phyloP scores from a whole-genome alignment of 2,797 vertebrate species.

The Netta rufina region DNA sequence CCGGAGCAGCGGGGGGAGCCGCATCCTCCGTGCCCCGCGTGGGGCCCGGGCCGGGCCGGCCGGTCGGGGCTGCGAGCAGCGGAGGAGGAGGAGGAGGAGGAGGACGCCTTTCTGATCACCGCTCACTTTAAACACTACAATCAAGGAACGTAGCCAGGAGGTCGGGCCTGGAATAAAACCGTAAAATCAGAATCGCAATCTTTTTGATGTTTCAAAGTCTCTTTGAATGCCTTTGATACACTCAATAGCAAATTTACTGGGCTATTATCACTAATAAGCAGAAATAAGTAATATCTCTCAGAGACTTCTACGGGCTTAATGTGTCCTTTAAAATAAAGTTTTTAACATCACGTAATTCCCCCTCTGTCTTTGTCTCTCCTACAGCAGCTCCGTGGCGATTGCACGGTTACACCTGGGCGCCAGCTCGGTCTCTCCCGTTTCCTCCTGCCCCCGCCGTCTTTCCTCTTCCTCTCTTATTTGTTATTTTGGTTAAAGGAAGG shows the following conservation, averaged over 20 bases:
- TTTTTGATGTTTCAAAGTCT: constrained; percentile 64
- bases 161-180: constrained; percentile 63
- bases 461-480: not conserved
- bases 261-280: constrained; percentile 69
- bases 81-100: not conserved
- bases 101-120: not conserved
- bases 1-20: not conserved
- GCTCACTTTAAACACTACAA: constrained; percentile 34
- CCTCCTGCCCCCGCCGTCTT: not conserved
- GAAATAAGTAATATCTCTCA: constrained; percentile 63
- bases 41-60: not conserved
- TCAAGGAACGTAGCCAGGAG: constrained; percentile 53
- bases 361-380: constrained; percentile 28
- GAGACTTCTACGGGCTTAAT: constrained; percentile 51
- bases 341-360: constrained; percentile 17
- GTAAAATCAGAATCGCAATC: constrained; percentile 64
- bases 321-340: constrained; percentile 56
- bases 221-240: constrained; percentile 64
- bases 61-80: not conserved
- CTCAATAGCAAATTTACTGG: constrained; percentile 62
- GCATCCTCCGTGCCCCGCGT: not conserved
- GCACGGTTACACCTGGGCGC: not conserved
- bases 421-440: not conserved
- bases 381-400: not conserved
- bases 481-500: not conserved